These are phyloP conservation scores for Acipenser oxyrinchus DNA, from an alignment of 2,797 vertebrate species.

Conservation along the genomic window DNA sequence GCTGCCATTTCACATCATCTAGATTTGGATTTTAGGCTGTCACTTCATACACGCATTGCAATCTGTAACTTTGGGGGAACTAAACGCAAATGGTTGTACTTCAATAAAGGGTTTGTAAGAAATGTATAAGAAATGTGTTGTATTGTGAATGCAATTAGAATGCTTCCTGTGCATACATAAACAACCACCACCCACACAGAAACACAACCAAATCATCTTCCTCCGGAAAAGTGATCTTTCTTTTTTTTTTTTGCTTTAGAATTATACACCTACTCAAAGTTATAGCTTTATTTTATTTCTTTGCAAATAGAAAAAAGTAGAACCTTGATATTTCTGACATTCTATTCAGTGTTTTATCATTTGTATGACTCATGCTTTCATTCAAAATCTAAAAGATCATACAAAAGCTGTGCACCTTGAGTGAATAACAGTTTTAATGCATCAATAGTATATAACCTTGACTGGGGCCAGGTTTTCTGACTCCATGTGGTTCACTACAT, in stretches of 20 bases:
- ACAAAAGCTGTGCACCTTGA: neutral
- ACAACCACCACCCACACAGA: neutral
- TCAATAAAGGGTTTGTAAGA: too few species aligned
- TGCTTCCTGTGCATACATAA: neutral
- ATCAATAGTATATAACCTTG: too few species aligned
- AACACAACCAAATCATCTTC: neutral
- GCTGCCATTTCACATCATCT: too few species aligned
- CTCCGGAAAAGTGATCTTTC: neutral
- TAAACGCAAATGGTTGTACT: too few species aligned
- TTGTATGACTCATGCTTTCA: neutral
- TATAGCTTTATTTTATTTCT: neutral
- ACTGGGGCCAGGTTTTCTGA: neutral
- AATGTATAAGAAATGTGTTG: too few species aligned
- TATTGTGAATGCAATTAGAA: too few species aligned
- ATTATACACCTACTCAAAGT: neutral
- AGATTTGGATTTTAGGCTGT: too few species aligned
- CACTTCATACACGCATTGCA: too few species aligned
- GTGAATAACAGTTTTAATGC: neutral
- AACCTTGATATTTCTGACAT: conserved; percentile 5
- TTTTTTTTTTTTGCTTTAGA: neutral
- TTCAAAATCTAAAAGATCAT: neutral
- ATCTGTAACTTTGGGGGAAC: too few species aligned
- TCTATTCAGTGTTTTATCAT: conserved; percentile 3
- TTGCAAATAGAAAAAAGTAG: neutral
- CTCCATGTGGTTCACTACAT: neutral